Conservation (phyloP, 1,140 invertebrate species). For the Tyrophagus putrescentiae region DNA sequence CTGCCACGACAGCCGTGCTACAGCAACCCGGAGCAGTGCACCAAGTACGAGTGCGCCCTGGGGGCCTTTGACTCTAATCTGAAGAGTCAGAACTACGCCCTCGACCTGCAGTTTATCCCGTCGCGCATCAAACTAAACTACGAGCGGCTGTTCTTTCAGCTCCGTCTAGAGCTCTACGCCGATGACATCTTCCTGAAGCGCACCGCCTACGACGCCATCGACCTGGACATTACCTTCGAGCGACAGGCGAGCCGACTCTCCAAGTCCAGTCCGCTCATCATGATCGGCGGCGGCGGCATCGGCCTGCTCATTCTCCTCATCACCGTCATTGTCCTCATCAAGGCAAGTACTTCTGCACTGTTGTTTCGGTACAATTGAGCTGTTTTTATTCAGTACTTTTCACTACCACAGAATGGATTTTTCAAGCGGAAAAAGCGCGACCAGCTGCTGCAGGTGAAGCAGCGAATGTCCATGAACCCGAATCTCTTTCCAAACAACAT, state of each 20-base stretch:
- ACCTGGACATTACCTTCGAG: background rate
- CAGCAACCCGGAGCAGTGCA: background rate
- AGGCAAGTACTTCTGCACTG: background rate
- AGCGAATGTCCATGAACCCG: conserved; percentile 10
- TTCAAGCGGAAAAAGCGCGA: conserved; percentile 14
- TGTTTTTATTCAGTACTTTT: background rate
- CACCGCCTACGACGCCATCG: background rate
- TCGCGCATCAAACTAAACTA: background rate
- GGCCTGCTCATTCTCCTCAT: background rate
- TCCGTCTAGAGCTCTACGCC: too few relatives aligned
- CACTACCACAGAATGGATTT: background rate
- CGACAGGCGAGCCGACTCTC: background rate
- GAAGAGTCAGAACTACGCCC: background rate
- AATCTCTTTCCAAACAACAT: background rate
- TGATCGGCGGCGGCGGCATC: background rate
- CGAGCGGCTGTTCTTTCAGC: too few relatives aligned
- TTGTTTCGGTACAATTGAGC: background rate
- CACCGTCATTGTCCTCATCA: background rate
- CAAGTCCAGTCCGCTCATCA: background rate
- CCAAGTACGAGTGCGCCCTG: background rate
- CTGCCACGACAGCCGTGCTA: too few relatives aligned
- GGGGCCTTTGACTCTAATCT: background rate
- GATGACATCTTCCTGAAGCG: too few relatives aligned
- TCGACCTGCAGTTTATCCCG: background rate
- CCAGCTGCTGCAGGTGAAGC: background rate